Evolutionary conservation across 2,113 vertebrate genomes (phyloP).

Genomic region (Crotophaga sulcirostris): DNA sequence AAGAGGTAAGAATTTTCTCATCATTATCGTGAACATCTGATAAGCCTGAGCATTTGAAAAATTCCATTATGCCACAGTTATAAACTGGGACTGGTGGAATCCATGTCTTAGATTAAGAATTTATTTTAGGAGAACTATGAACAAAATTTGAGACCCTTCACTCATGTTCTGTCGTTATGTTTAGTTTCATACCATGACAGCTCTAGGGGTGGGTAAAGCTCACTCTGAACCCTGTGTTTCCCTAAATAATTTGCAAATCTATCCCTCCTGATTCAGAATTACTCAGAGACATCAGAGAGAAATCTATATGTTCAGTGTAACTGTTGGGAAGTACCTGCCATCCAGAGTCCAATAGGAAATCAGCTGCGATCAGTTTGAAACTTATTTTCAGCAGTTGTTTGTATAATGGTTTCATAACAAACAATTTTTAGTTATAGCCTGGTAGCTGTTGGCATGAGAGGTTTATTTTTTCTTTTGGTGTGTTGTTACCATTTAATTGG

Average conservation of each 20-base stretch:
- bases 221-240: neutral
- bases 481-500: neutral
- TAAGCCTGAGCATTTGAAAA: neutral
- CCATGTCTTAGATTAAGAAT: accelerated
- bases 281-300: accelerated
- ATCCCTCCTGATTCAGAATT: neutral
- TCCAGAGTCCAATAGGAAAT: neutral
- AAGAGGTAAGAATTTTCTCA: neutral
- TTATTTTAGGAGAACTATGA: neutral
- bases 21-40: neutral
- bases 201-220: neutral
- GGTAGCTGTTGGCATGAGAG: neutral
- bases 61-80: neutral
- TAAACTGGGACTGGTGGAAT: neutral
- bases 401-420: neutral
- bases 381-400: neutral
- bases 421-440: neutral
- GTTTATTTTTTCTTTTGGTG: neutral
- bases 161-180: neutral
- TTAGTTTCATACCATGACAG: neutral
- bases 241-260: neutral
- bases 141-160: neutral
- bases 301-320: neutral
- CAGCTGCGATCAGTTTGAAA: neutral
- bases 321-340: neutral